Evolutionary conservation across 2,113 vertebrate genomes (phyloP), one percentile per base, ranked within the genome.

Genomic region (Gallinago media): DNA sequence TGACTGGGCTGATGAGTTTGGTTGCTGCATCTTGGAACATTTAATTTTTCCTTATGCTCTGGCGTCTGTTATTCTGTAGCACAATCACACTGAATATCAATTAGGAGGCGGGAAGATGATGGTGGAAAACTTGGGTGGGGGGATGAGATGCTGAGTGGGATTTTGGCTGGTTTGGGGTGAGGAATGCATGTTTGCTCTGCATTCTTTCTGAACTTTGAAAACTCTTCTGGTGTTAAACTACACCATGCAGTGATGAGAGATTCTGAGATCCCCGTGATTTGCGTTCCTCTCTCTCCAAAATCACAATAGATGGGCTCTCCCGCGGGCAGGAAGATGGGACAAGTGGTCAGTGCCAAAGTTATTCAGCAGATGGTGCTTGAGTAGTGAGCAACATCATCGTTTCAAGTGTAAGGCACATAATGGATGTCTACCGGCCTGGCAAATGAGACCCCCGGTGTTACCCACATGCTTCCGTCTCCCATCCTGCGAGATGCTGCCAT

Each of bases 31-130:
- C 65, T 93, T 89, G 90, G 90, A 96, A 89, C 89, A 42, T 94
- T 93, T 96, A 91, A 89, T 97, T 96, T 97, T 96, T 86, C 96
- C 97, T 96, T 97, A 94, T 97, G 97, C 75, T 95, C 73, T 84
- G 77, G 92, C 93, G 68, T 97, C 97, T 97, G 97, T 92, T 96
- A 73, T 76, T 94, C 83, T 89, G 85, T 73, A 92, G 90, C 88
- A 74, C 61, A 89, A 3, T 97, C 95, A 86, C 95, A 42, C 94
- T 95, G 97, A 97, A 96, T 97, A 96, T 97, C 95, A 97, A 96
- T 97, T 91, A 97, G 90, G 95, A 89, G 50, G 72, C 6, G 4
- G 85, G 94, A 94, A 90, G 76, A 77, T 89, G 63, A 46, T 59
- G 91, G 72, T 63, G 59, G 76, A 95, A 95, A 92, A 62, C 59